Conservation (phyloP, 2,888 invertebrate genomes). For the Eulithis testata region DNA sequence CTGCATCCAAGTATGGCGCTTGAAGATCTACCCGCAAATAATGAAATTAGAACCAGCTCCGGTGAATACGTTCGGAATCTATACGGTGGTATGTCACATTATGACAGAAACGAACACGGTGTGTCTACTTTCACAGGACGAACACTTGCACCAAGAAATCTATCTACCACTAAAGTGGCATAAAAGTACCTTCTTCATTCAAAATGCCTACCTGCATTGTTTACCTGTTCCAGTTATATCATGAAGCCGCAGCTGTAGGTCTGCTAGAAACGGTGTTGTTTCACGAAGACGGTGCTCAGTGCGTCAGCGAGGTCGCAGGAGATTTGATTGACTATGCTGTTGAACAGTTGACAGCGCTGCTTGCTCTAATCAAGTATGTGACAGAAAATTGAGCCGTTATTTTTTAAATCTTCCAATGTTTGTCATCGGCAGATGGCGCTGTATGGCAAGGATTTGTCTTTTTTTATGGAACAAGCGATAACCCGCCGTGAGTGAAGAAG, state of each 20-base stretch:
- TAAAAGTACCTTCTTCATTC: too few relatives aligned
- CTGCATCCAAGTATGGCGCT: constrained; percentile 93
- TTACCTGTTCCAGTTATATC: constrained; percentile 83
- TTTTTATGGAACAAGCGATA: too few relatives aligned
- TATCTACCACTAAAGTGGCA: too few relatives aligned
- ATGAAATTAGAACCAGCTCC: constrained; percentile 87
- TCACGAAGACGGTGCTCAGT: constrained; percentile 91
- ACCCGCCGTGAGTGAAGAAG: too few relatives aligned
- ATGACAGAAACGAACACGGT: too few relatives aligned
- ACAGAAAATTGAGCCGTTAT: too few relatives aligned
- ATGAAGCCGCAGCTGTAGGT: constrained; percentile 92
- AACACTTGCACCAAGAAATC: too few relatives aligned
- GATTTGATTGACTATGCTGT: constrained; percentile 94
- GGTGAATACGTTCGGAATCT: constrained; percentile 89
- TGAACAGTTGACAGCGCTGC: constrained; percentile 86
- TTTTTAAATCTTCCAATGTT: too few relatives aligned
- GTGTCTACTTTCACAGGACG: too few relatives aligned
- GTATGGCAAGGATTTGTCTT: too few relatives aligned
- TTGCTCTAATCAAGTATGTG: constrained; percentile 79
- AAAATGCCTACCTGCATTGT: too few relatives aligned
- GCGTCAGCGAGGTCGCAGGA: constrained; percentile 89
- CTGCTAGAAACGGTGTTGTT: constrained; percentile 93
- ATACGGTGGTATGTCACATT: constrained; percentile 87
- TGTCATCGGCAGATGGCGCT: too few relatives aligned
- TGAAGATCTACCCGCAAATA: constrained; percentile 91